Evolutionary conservation across 2,113 vertebrate genomes (phyloP), one percentile per base, ranked within the genome.

Genomic region (Cochlearius cochlearius): DNA sequence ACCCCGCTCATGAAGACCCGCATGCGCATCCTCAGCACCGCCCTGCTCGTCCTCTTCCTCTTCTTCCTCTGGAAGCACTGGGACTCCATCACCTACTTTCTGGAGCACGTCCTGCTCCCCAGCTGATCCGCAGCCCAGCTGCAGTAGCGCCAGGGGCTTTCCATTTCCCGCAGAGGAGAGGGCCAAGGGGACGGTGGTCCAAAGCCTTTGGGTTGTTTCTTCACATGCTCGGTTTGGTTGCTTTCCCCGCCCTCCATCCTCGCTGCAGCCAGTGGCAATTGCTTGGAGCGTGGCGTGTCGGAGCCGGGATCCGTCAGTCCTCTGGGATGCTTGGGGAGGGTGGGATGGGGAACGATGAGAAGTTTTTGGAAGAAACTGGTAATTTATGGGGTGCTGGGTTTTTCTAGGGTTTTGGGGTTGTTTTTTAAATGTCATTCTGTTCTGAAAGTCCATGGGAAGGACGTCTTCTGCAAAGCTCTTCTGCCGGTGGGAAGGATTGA

Each of bases 1-100:
- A 99, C 99, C 3, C 99, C 99, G 4, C 98, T 99, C 98, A 99
- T 99, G 99, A 99, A 99, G 98, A 99, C 99, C 11, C 98, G 99
- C 49, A 97, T 98, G 68, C 99, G 99, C 36, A 98, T 99, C 91
- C 98, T 98, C 66, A 97, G 98, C 98, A 99, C 99, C 3, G 97
- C 99, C 88, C 97, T 99, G 96, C 98, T 99, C 69, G 97, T 99
- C 69, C 97, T 99, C 86, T 88, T 99, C 91, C 98, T 99, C 77
- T 97, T 99, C 90, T 96, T 99, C 71, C 98, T 99, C 94, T 99
- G 99, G 99, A 99, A 99, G 97, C 99, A 99, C 96, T 99, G 99
- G 99, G 99, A 99, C 86, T 98, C 98, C 95, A 96, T 99, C 97
- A 98, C 98, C 97, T 98, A 98, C 95, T 98, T 99, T 96, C 97